Evolutionary conservation across 2,888 invertebrate species (phyloP), one percentile per base, ranked within the genome.

Genomic region (Dynastes grantii): DNA sequence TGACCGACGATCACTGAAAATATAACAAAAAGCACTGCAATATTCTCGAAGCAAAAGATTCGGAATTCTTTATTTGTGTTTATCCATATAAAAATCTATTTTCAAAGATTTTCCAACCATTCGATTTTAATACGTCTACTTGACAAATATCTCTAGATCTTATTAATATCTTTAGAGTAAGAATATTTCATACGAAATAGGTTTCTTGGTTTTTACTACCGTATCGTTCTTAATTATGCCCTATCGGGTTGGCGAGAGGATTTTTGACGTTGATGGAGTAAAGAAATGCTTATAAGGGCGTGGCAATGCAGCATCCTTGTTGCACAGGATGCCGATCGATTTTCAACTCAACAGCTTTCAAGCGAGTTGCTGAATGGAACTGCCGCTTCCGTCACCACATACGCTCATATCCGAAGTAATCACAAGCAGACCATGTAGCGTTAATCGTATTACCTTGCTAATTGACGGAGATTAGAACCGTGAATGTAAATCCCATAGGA

Each of bases 271-370:
- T 75, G 73, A 61, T 27, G 16, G 11, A 61, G 45, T 61, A 61
- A 27, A 75, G 61, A 61, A 9, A 75, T 75, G 61, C 63, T 61
- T 75, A 40, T 45, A 61, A 80, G 82, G 82, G 82, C 79, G 82
- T 81, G 81, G 82, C 81, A 80, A 80, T 82, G 82, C 82, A 82
- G 81, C 81, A 80, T 80, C 80, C 80, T 73, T 76, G 81, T 67
- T 78, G 78, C 81, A 81, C 82, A 81, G 79, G 76, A 81, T 67
- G 9, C 67, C 68, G 77, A 77, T 77, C 77, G 77, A 77, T 77
- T 58, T 67, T 77, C 77, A 32, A 68, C 77, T 61, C 58, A 77
- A 61, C 73, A 32, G 55, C 67, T 45, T 55, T 16, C 65, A 64
- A 58, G 37, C 58, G 40, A 49, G 51, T 51, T 75, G 22, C 58